These are phyloP conservation scores for Copsychus sechellarum DNA, from an alignment of 2,113 vertebrate genomes.

Conservation along the genomic window DNA sequence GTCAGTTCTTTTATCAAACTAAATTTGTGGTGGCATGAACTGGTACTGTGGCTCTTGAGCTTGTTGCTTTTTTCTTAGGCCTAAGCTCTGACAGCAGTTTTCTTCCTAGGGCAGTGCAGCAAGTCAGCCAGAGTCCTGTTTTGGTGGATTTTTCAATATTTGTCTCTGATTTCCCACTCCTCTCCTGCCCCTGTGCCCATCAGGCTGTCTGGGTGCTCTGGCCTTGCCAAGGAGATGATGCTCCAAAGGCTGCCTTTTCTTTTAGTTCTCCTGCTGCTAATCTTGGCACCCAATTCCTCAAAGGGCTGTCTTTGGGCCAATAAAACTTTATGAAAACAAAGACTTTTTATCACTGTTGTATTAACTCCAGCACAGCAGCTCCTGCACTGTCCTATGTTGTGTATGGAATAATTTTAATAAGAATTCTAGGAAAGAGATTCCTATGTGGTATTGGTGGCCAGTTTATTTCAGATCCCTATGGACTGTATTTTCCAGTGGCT, in stretches of 20 bases:
- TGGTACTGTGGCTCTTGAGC: neutral
- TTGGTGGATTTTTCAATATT: neutral
- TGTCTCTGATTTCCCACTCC: neutral
- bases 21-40: neutral
- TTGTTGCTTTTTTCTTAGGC: neutral
- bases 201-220: neutral
- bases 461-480: neutral
- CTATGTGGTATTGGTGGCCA: fast-evolving
- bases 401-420: neutral
- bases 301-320: neutral
- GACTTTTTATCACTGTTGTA: neutral
- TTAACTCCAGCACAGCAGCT: neutral
- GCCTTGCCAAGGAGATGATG: neutral
- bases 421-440: neutral
- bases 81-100: neutral
- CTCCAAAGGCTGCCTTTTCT: neutral
- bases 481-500: neutral
- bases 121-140: neutral
- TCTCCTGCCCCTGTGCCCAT: fast-evolving
- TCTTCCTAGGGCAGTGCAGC: neutral
- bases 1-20: neutral
- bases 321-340: neutral
- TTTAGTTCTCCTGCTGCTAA: neutral
- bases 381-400: neutral
- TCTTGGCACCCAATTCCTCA: neutral